These are phyloP conservation scores for Antennarius maculatus DNA, from an alignment of 2,797 vertebrate species.

Conservation along the genomic window DNA sequence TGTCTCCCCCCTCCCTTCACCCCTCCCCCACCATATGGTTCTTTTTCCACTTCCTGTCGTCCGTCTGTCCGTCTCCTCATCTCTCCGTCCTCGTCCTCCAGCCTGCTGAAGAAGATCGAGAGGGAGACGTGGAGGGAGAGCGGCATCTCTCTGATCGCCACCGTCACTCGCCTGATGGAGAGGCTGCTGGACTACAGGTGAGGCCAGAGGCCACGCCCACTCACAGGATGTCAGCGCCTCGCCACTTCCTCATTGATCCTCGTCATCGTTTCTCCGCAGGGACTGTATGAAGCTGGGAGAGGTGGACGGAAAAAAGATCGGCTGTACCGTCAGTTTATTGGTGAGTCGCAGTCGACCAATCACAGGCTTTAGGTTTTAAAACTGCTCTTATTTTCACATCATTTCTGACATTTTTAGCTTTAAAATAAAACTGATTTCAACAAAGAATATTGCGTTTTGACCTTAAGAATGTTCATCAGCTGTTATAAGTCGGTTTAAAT, in stretches of 20 bases:
- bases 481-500: too few species aligned
- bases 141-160: slow-evolving; percentile 95
- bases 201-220: not conserved
- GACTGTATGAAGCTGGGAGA: slow-evolving; percentile 99
- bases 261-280: slow-evolving; percentile 70
- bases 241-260: not conserved
- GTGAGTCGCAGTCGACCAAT: slow-evolving; percentile 78
- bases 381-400: not conserved
- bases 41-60: slow-evolving; percentile 4
- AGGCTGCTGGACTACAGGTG: slow-evolving; percentile 97
- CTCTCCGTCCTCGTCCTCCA: slow-evolving; percentile 63
- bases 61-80: slow-evolving; percentile 27
- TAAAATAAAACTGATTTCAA: not conserved
- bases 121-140: slow-evolving; percentile 99
- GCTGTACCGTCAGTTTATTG: slow-evolving; percentile 97
- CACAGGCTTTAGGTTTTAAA: not conserved
- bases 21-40: slow-evolving; percentile 22
- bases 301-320: slow-evolving; percentile 98
- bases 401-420: not conserved
- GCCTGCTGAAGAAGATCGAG: slow-evolving; percentile 98
- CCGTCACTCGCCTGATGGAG: slow-evolving; percentile 98
- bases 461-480: too few species aligned
- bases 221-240: not conserved
- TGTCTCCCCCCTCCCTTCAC: slow-evolving; percentile 8
- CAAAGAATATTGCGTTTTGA: not conserved